Evolutionary conservation across 2,797 vertebrate species (phyloP), one percentile per base, ranked within the genome.

Genomic region (Eptatretus atami): DNA sequence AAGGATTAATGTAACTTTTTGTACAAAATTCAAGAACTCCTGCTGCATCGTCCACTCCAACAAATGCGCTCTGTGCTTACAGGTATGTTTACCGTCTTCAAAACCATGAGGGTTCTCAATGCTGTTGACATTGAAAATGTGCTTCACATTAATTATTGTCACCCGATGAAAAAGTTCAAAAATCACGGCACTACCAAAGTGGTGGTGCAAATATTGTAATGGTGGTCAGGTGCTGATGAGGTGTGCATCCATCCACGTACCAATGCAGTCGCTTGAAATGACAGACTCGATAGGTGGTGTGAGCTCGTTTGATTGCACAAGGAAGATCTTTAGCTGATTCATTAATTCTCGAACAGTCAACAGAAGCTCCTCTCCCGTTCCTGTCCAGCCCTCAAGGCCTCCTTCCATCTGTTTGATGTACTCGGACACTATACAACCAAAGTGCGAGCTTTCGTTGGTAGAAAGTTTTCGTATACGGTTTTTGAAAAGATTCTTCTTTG

Each of bases 271-370:
- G 72, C 90, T 85, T 0, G 88, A 86, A 71, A 96, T 92, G 67
- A 95, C 77, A 0, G 88, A 92, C 69, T 95, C 87, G 0, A 96
- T 80, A 1, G 86, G 88, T 1, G 86, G 86, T 67, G 92, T 80
- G 44, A 96, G 76, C 73, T 96, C 88, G 0, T 87, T 94, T 72
- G 82, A 86, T 74, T 96, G 88, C 52, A 79, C 73, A 75, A 96
- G 74, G 68, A 94, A 96, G 65, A 83, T 85, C 76, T 96, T 96
- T 71, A 86, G 86, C 68, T 96, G 88, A 13, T 87, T 95, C 80
- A 96, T 82, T 68, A 94, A 94, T 74, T 95, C 85, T 63, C 88
- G 77, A 68, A 96, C 72, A 1, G 86, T 93, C 74, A 90, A 85
- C 68, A 96, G 76, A 70, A 96, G 78, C 69, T 95, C 88, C 12